Conservation (phyloP, 2,888 invertebrate species). For the Caenorhabditis parvicauda region DNA sequence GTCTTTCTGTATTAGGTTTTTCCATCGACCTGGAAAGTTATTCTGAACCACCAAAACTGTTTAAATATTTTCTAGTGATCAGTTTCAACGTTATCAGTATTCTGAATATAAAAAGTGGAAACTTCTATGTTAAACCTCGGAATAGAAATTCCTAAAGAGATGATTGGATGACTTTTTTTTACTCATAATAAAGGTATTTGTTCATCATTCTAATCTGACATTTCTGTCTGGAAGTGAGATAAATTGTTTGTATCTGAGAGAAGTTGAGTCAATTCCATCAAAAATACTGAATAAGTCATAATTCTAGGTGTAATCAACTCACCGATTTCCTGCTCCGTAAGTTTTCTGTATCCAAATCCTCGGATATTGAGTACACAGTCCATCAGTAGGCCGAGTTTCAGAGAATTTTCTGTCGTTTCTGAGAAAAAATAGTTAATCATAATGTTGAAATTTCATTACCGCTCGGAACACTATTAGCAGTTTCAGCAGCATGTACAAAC, state of each 20-base stretch:
- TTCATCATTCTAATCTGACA: neutral
- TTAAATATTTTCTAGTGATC: no score
- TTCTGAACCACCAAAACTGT: no score
- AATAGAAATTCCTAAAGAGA: no score
- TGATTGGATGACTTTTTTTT: no score
- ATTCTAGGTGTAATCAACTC: neutral
- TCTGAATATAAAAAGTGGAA: neutral
- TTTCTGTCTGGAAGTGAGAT: no score
- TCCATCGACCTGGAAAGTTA: constrained; percentile 40
- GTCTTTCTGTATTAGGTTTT: constrained; percentile 31
- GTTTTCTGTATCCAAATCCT: constrained; percentile 52
- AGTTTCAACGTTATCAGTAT: neutral
- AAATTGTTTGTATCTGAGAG: no score
- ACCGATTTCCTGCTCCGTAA: constrained; percentile 61
- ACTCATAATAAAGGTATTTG: no score
- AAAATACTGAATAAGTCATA: neutral
- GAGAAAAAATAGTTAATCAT: neutral
- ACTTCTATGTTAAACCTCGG: neutral
- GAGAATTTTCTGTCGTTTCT: neutral
- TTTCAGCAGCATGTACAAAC: constrained; percentile 58
- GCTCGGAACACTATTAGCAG: constrained; percentile 14
- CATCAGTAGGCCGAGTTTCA: constrained; percentile 15
- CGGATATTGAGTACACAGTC: constrained; percentile 41
- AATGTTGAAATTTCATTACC: neutral
- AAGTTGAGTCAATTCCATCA: no score